These are phyloP conservation scores for Spisula solida DNA, from an alignment of 2,888 invertebrate genomes.

Conservation along the genomic window DNA sequence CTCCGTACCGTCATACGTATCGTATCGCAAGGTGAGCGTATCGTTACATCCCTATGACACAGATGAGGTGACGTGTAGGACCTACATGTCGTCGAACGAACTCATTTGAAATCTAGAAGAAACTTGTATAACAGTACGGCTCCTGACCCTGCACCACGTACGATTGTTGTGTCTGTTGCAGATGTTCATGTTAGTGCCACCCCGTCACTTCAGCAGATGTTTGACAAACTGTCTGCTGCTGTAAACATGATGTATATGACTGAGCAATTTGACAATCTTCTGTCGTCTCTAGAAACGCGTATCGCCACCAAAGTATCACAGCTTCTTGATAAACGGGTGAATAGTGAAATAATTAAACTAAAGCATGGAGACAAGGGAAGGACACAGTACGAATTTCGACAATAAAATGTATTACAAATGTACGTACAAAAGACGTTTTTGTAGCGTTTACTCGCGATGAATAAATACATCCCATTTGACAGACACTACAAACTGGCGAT, in stretches of 20 bases:
- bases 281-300: conserved; percentile 6
- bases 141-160: conserved; percentile 27
- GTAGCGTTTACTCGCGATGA: too few relatives aligned
- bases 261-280: background rate
- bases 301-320: conserved; percentile 40
- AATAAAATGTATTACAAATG: too few relatives aligned
- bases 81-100: background rate
- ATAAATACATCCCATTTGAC: too few relatives aligned
- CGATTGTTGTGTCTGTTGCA: conserved; percentile 17
- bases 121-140: conserved; percentile 8
- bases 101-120: conserved; percentile 13
- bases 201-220: conserved; percentile 36
- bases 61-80: background rate
- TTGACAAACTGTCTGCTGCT: conserved; percentile 41
- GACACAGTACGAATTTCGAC: too few relatives aligned
- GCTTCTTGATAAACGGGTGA: conserved; percentile 33
- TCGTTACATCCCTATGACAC: too few relatives aligned
- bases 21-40: too few relatives aligned
- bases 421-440: too few relatives aligned
- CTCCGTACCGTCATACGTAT: too few relatives aligned
- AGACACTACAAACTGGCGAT: too few relatives aligned
- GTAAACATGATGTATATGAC: conserved; percentile 47
- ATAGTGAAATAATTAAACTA: conserved; percentile 31
- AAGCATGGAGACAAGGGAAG: too few relatives aligned
- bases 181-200: conserved; percentile 41